phyloP scores from a whole-genome alignment of 2,113 vertebrate genomes.

The Scortum barcoo region DNA sequence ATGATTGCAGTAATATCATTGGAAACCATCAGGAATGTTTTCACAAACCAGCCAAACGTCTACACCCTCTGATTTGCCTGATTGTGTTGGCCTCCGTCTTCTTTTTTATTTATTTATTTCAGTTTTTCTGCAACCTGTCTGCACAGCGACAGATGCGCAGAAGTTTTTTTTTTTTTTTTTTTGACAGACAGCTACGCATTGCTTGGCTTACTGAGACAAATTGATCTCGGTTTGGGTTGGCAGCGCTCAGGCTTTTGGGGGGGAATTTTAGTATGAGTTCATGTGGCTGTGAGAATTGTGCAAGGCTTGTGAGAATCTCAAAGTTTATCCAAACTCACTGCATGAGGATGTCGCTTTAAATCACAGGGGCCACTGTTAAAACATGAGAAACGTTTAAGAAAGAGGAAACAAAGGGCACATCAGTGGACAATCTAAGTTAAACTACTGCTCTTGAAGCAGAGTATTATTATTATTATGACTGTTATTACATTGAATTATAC shows the following conservation, averaged over 20 bases:
- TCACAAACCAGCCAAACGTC: constrained; percentile 63
- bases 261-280: constrained; percentile 63
- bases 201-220: constrained; percentile 68
- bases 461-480: neutral
- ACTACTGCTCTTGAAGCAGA: constrained; percentile 4
- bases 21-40: constrained; percentile 73
- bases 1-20: constrained; percentile 70
- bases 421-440: constrained; percentile 13
- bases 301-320: constrained; percentile 69
- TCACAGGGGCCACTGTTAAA: constrained; percentile 39
- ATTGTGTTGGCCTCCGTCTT: constrained; percentile 46
- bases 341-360: constrained; percentile 57
- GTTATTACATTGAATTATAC: constrained; percentile 5
- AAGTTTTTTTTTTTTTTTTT: constrained; percentile 40
- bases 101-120: constrained; percentile 55
- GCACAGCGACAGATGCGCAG: constrained; percentile 38
- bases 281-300: constrained; percentile 65
- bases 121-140: constrained; percentile 62
- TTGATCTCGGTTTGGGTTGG: constrained; percentile 75
- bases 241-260: constrained; percentile 55
- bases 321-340: constrained; percentile 46
- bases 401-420: constrained; percentile 19
- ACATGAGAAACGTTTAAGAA: constrained; percentile 51
- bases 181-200: constrained; percentile 47
- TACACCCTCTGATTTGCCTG: constrained; percentile 51